A percentile compares a stretch with the other conserved stretches of the same genome.
These are phyloP conservation scores for Drosophila meridionalis DNA, from an alignment of 2,888 invertebrate species.

Conservation along the genomic window DNA sequence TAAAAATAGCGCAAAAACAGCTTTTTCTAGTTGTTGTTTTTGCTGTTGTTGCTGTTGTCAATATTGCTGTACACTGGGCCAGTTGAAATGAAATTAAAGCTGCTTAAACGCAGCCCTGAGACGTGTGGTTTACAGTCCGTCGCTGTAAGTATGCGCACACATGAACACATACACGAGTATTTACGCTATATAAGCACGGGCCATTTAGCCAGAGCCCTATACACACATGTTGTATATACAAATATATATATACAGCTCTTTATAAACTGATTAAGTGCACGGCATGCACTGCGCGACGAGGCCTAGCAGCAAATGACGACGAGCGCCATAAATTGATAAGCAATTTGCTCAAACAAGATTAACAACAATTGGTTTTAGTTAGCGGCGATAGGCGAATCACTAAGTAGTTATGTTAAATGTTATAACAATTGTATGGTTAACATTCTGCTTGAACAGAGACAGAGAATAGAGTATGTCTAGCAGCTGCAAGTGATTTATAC, in stretches of 20 bases:
- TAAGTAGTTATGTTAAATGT: constrained; percentile 3
- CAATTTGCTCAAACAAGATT: constrained; percentile 53
- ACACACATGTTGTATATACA: not conserved
- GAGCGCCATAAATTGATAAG: constrained; percentile 69
- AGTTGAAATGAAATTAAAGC: constrained; percentile 63
- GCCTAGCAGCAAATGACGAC: constrained; percentile 35
- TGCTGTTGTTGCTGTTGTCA: constrained; percentile 17
- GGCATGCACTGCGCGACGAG: constrained; percentile 47
- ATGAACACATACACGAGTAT: not conserved
- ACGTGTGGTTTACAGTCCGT: constrained; percentile 19
- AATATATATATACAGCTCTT: constrained; percentile 12
- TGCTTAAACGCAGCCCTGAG: constrained; percentile 48
- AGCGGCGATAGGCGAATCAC: not conserved
- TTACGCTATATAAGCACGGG: constrained; percentile 18
- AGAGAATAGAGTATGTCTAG: constrained; percentile 29
- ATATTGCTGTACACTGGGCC: constrained; percentile 26
- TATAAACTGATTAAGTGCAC: constrained; percentile 59
- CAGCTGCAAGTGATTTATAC: constrained; percentile 1
- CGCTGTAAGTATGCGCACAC: constrained; percentile 20
- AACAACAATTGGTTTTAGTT: constrained; percentile 15
- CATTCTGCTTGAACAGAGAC: not conserved
- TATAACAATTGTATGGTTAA: constrained; percentile 32
- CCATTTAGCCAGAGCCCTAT: constrained; percentile 21
- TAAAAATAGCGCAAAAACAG: constrained; percentile 43
- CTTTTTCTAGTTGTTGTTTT: constrained; percentile 44